Evolutionary conservation across 2,888 invertebrate genomes (phyloP), one percentile per base, ranked within the genome.

Genomic region (Mayetiola destructor): DNA sequence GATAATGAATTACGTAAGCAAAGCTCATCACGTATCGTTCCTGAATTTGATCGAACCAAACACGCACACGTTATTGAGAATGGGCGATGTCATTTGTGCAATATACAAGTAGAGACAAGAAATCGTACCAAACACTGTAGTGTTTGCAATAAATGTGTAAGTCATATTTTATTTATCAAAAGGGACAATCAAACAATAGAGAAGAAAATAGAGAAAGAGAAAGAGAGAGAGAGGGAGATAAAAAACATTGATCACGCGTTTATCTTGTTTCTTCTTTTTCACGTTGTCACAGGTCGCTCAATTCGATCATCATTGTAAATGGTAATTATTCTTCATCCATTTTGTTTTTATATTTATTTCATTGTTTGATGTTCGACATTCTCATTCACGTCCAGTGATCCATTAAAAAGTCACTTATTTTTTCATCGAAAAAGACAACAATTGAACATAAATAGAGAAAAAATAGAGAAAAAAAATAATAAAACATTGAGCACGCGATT

Each of bases 91-190:
- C 90, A 95, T 67, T 77, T 96, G 66, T 96, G 96, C 74, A 86
- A 89, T 67, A 84, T 92, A 64, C 76, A 81, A 60, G 85, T 84
- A 8, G n/a, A n/a, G n/a, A 80, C 80, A 59, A 80, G 83, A 59
- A 78, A 78, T 56, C 79, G 84, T 61, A 91, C 91, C 12, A 97
- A 97, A 71, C 97, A 97, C 71, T 97, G 97, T 71, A 86, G 89
- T 65, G 81, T 90, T 63, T 97, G 97, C 75, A 97, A 97, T 77
- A 97, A 97, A 78, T 97, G 97, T 73, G 88, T n/a, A n/a, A n/a
- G n/a, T n/a, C n/a, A n/a, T n/a, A n/a, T n/a, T n/a, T n/a, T n/a
- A n/a, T n/a, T n/a, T n/a, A n/a, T n/a, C n/a, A n/a, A n/a, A n/a
- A n/a, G n/a, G n/a, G n/a, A n/a, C n/a, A n/a, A n/a, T n/a, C n/a